Conservation (phyloP, 2,797 vertebrate species). For the Gobio occitaniae region DNA sequence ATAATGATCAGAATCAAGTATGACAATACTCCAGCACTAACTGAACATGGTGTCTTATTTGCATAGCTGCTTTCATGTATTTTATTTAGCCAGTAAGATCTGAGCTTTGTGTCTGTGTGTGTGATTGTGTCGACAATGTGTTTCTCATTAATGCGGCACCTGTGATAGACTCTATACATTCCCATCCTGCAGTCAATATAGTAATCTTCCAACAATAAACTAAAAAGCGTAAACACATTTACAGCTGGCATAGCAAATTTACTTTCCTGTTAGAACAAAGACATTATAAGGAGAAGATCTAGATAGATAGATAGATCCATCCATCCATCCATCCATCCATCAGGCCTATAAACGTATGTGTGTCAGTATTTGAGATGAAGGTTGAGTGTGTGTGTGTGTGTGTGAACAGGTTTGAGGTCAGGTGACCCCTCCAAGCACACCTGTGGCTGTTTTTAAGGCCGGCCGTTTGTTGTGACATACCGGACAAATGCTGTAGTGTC, state of each 20-base stretch:
- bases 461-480: conserved; percentile 77
- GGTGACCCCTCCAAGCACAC: conserved; percentile 71
- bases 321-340: not conserved
- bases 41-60: not conserved
- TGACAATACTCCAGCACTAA: not conserved
- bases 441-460: conserved; percentile 67
- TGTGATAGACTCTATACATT: conserved; percentile 27
- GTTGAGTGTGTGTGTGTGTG: not conserved
- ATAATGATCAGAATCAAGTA: not conserved
- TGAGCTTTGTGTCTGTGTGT: not conserved
- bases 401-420: conserved; percentile 39
- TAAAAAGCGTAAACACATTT: not conserved
- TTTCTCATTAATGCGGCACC: conserved; percentile 42
- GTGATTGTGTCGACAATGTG: conserved; percentile 12
- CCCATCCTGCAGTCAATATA: not conserved
- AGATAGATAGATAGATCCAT: too few relatives aligned
- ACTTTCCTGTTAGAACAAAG: conserved; percentile 19
- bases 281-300: not conserved
- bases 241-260: not conserved
- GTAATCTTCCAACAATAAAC: conserved; percentile 30
- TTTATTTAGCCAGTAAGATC: not conserved
- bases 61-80: not conserved
- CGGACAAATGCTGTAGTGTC: conserved; percentile 67
- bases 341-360: too few relatives aligned
- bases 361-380: too few relatives aligned